Evolutionary conservation across 2,797 vertebrate genomes (phyloP).

Genomic region (Nyctalus aviator): DNA sequence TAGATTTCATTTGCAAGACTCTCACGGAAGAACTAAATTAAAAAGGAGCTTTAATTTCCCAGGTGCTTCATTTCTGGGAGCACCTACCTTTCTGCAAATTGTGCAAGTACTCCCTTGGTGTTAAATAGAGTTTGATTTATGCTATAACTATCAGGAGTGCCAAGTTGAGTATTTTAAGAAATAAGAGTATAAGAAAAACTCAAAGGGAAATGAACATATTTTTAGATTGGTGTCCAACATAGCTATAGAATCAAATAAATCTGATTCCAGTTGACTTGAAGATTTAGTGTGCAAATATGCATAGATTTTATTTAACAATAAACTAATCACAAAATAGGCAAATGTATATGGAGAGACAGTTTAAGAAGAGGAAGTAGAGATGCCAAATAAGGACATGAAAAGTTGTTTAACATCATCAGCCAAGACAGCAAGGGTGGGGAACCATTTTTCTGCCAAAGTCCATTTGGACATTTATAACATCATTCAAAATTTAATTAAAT

Average conservation of each 20-base stretch:
- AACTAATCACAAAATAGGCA: background rate
- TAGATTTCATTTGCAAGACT: constrained; percentile 59
- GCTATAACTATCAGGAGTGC: background rate
- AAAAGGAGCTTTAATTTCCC: constrained; percentile 76
- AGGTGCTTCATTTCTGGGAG: constrained; percentile 69
- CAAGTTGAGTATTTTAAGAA: background rate
- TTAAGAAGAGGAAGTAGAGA: background rate
- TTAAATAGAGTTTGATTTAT: constrained; percentile 43
- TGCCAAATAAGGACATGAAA: background rate
- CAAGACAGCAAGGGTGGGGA: background rate
- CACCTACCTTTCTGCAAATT: constrained; percentile 22
- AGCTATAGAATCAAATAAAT: background rate
- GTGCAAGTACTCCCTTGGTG: background rate
- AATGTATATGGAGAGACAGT: background rate
- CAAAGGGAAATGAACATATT: background rate
- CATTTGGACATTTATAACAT: too few species aligned
- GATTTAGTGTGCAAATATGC: background rate
- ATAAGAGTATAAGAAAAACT: background rate
- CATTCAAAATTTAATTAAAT: too few species aligned
- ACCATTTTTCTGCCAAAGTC: too few species aligned
- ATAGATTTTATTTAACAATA: background rate
- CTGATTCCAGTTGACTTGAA: background rate
- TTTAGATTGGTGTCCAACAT: background rate
- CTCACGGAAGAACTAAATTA: constrained; percentile 66
- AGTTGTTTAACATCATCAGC: background rate